Evolutionary conservation across 2,888 invertebrate species (phyloP).

Genomic region (Autographa pulchrina): DNA sequence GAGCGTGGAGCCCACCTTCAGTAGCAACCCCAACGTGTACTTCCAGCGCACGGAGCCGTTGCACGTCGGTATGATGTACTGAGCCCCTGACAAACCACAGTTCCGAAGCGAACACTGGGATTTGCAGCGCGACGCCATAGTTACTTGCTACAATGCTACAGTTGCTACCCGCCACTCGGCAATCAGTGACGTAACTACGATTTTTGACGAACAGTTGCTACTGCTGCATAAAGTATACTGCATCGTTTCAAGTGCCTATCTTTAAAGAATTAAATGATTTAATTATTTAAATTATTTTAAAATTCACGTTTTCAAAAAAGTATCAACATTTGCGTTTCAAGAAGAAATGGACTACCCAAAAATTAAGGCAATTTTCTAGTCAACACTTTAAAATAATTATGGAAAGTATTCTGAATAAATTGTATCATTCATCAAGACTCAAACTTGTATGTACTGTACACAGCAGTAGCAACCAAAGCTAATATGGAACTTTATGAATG

Average conservation of each 20-base stretch:
- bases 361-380: constrained; percentile 48
- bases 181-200: constrained; percentile 47
- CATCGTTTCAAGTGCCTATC: background rate
- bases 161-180: constrained; percentile 63
- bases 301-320: constrained; percentile 17
- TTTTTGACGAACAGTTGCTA: constrained; percentile 51
- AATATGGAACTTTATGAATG: constrained; percentile 28
- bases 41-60: constrained; percentile 95
- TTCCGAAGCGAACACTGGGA: constrained; percentile 85
- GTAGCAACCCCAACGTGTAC: constrained; percentile 97
- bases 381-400: constrained; percentile 25
- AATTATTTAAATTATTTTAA: constrained; percentile 34
- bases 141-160: constrained; percentile 36
- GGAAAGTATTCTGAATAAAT: constrained; percentile 11
- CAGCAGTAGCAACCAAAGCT: constrained; percentile 57
- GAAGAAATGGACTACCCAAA: constrained; percentile 10
- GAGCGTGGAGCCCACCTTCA: constrained; percentile 95
- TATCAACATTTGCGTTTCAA: constrained; percentile 10
- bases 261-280: constrained; percentile 37
- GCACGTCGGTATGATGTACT: constrained; percentile 98
- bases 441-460: constrained; percentile 40
- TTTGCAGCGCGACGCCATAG: constrained; percentile 78
- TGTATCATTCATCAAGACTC: constrained; percentile 2
- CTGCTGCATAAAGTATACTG: constrained; percentile 54
- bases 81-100: constrained; percentile 85